Evolutionary conservation across 1,140 invertebrate species (phyloP).

Genomic region (Drosophila cardini): DNA sequence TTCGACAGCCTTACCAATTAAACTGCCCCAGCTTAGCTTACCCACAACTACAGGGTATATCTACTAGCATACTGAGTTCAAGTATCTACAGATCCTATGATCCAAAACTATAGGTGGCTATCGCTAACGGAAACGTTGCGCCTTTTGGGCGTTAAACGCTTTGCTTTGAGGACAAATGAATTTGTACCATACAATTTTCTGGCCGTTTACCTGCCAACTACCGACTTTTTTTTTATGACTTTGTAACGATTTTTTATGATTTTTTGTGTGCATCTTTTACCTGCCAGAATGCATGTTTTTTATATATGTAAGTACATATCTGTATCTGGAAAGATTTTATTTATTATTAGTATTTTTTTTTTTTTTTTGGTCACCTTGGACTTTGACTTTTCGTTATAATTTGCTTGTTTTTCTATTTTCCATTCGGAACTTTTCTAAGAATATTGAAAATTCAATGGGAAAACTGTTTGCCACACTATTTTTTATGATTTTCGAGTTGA

Average conservation of each 20-base stretch:
- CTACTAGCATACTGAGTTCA: constrained; percentile 5
- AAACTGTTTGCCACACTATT: constrained; percentile 23
- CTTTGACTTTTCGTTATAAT: constrained; percentile 80
- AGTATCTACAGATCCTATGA: background rate
- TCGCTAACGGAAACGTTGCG: constrained; percentile 68
- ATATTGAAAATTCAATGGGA: constrained; percentile 35
- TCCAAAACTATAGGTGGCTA: constrained; percentile 53
- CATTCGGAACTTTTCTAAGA: constrained; percentile 44
- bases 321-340: constrained; percentile 51
- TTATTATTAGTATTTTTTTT: constrained; percentile 32
- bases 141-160: constrained; percentile 61
- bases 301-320: constrained; percentile 46
- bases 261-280: constrained; percentile 57
- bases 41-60: constrained; percentile 20
- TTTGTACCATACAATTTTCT: constrained; percentile 45
- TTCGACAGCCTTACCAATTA: too few relatives aligned
- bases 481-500: constrained; percentile 25
- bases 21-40: too few relatives aligned
- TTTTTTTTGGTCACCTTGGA: constrained; percentile 56
- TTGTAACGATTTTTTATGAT: constrained; percentile 82
- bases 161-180: constrained; percentile 56
- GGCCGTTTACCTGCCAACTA: constrained; percentile 42
- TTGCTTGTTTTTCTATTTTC: constrained; percentile 43
- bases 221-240: constrained; percentile 76
- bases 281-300: constrained; percentile 45